Percentiles rank a stretch among this genome's conserved stretches.
These are phyloP conservation scores for Acomys russatus DNA, from an alignment of 2,797 vertebrate genomes.

Conservation along the genomic window DNA sequence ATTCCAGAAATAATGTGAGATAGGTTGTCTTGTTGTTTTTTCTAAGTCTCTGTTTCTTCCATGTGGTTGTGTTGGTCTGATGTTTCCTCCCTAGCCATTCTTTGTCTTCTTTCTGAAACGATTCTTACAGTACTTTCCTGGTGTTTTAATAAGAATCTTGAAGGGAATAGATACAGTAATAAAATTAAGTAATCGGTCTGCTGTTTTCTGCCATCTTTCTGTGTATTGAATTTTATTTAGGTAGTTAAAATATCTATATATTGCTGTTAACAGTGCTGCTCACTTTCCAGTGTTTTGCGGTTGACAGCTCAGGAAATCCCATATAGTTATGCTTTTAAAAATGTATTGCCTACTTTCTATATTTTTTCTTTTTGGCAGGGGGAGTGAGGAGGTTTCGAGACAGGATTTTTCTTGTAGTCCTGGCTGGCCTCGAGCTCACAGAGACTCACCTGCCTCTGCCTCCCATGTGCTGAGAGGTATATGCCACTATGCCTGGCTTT, in stretches of 20 bases:
- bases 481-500: not conserved
- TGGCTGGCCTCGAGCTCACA: no score
- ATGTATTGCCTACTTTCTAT: not conserved
- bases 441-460: no score
- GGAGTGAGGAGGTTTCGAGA: no score
- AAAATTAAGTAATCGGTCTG: not conserved
- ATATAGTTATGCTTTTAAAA: not conserved
- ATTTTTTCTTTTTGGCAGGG: no score
- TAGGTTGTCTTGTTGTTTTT: not conserved
- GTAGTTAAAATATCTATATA: not conserved
- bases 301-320: not conserved
- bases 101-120: not conserved
- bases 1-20: not conserved
- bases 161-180: not conserved
- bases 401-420: no score
- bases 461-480: no score
- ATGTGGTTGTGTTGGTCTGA: not conserved
- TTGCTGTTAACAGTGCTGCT: not conserved
- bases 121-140: not conserved
- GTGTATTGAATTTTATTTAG: not conserved
- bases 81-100: not conserved
- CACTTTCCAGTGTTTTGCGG: not conserved
- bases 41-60: constrained; percentile 13
- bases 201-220: not conserved
- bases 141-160: constrained; percentile 1